Evolutionary conservation across 1,140 invertebrate species (phyloP).

Genomic region (Stenopsyche tienmushanensis): DNA sequence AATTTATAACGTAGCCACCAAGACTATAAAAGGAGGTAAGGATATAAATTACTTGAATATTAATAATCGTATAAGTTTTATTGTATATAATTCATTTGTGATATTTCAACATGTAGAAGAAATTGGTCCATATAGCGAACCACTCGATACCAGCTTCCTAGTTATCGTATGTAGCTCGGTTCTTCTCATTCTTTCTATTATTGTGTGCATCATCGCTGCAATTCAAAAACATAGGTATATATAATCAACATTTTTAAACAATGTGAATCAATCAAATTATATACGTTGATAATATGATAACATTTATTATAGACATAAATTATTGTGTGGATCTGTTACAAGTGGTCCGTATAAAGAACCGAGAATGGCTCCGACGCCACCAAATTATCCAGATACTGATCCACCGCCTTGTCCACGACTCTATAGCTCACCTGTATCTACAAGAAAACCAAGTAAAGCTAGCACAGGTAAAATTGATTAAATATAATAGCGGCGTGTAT

Average conservation of each 20-base stretch:
- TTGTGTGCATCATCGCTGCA: slow-evolving; percentile 45
- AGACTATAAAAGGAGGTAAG: slow-evolving; percentile 73
- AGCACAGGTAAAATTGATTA: slow-evolving; percentile 43
- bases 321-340: slow-evolving; percentile 49
- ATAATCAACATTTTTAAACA: slow-evolving; percentile 5
- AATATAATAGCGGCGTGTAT: not conserved
- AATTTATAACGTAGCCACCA: slow-evolving; percentile 78
- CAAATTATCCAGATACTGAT: slow-evolving; percentile 49
- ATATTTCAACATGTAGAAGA: slow-evolving; percentile 49
- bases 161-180: slow-evolving; percentile 54
- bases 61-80: not conserved
- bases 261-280: not conserved
- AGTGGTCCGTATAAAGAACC: slow-evolving; percentile 52
- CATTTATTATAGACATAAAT: slow-evolving; percentile 44
- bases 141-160: slow-evolving; percentile 52
- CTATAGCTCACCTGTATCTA: slow-evolving; percentile 53
- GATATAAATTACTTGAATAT: slow-evolving; percentile 15
- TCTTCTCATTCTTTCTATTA: slow-evolving; percentile 50
- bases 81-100: too few species aligned
- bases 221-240: slow-evolving; percentile 48
- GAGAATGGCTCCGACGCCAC: slow-evolving; percentile 49
- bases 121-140: slow-evolving; percentile 53
- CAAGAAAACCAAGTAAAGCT: slow-evolving; percentile 51
- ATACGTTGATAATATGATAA: slow-evolving; percentile 1
- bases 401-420: slow-evolving; percentile 50